Evolutionary conservation across 2,113 vertebrate genomes (phyloP).

Genomic region (Petrocephalus zakoni): DNA sequence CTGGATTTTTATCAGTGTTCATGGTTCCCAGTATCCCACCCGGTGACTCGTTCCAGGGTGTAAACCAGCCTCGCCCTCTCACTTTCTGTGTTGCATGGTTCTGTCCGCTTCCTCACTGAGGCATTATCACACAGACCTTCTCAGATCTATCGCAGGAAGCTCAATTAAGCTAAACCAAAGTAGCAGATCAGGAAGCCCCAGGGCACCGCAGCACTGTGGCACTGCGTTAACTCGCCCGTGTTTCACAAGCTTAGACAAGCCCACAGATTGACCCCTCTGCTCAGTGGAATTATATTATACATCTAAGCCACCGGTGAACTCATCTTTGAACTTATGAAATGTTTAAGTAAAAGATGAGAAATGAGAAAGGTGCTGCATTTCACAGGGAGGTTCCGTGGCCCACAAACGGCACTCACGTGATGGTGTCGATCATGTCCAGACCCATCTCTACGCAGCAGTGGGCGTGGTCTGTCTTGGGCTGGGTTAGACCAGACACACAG

Average conservation of each 20-base stretch:
- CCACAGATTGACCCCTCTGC: background rate
- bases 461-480: slow-evolving; percentile 93
- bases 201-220: background rate
- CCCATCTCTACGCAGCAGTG: slow-evolving; percentile 77
- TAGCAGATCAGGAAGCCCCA: background rate
- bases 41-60: background rate
- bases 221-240: background rate
- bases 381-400: background rate
- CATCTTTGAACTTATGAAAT: background rate
- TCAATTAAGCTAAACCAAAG: slow-evolving; percentile 5
- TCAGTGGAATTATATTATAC: background rate
- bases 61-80: background rate
- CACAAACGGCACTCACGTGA: slow-evolving; percentile 54
- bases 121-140: background rate
- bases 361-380: background rate
- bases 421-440: slow-evolving; percentile 71
- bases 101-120: background rate
- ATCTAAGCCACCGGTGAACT: background rate
- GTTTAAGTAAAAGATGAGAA: background rate
- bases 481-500: slow-evolving; percentile 91
- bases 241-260: background rate
- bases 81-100: background rate
- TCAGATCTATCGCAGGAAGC: background rate
- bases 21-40: background rate
- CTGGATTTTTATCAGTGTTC: background rate